phyloP scores from a whole-genome alignment of 2,113 vertebrate species.

The Pteruthius melanotis region DNA sequence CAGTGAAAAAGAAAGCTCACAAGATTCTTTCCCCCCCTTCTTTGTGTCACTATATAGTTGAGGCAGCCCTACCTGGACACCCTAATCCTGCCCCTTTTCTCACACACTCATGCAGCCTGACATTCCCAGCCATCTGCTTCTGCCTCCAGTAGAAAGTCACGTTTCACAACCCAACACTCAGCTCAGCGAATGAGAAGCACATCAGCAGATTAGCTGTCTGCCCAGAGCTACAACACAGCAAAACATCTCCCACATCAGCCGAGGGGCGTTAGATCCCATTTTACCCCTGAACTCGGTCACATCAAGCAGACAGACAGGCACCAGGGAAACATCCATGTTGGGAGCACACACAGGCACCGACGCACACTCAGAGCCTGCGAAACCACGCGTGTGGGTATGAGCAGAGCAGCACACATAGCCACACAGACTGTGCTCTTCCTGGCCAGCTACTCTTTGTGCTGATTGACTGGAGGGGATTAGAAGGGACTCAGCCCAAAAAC shows the following conservation, averaged over 20 bases:
- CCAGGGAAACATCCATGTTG: background rate
- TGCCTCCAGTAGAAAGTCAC: background rate
- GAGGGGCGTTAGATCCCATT: background rate
- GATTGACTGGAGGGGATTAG: constrained; percentile 44
- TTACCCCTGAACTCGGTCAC: background rate
- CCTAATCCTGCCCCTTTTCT: background rate
- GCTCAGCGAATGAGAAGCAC: background rate
- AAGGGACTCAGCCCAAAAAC: constrained; percentile 21
- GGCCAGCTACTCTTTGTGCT: background rate
- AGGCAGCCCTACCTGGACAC: background rate
- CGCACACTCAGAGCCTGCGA: background rate
- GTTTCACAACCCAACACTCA: background rate
- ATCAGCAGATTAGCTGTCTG: constrained; percentile 21
- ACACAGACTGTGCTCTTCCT: background rate
- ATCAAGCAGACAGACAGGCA: background rate
- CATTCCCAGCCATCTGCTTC: background rate
- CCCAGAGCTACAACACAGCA: constrained; percentile 14
- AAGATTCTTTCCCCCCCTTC: background rate
- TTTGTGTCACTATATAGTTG: background rate
- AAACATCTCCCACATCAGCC: background rate
- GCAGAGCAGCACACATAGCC: background rate
- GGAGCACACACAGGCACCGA: background rate
- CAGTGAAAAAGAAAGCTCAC: background rate
- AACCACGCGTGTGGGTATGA: background rate
- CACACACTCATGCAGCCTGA: background rate